Conservation (phyloP, 2,113 vertebrate genomes). For the Symphodus melops region DNA sequence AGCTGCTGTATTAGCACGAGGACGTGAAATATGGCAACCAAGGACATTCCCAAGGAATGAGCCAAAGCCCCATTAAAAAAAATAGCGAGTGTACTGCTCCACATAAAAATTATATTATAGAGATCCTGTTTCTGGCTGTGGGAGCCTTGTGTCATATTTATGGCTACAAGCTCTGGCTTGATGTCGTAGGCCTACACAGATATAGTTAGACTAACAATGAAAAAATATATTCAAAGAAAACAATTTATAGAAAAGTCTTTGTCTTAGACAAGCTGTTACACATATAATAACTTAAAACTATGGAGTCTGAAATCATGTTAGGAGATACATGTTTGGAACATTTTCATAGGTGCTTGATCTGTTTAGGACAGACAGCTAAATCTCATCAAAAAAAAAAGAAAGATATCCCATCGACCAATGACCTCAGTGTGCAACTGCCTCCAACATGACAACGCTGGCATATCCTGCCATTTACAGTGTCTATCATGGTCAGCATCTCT, state of each 20-base stretch:
- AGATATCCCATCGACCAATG: constrained; percentile 54
- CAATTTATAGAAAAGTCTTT: constrained; percentile 21
- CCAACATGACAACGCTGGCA: constrained; percentile 52
- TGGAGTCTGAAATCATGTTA: constrained; percentile 1
- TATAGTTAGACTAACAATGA: constrained; percentile 16
- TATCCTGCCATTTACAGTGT: constrained; percentile 59
- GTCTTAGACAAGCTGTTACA: constrained; percentile 44
- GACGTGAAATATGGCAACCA: constrained; percentile 28
- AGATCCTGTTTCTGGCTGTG: constrained; percentile 53
- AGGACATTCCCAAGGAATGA: constrained; percentile 49
- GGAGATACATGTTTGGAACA: no score
- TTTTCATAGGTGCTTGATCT: constrained; percentile 3
- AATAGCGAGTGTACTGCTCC: constrained; percentile 23
- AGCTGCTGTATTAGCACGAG: constrained; percentile 51
- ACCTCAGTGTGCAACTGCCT: constrained; percentile 73
- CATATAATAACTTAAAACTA: constrained; percentile 7
- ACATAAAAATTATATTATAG: constrained; percentile 31
- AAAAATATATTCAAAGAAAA: constrained; percentile 25
- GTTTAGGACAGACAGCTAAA: constrained; percentile 1
- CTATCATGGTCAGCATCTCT: constrained; percentile 41
- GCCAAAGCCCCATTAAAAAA: constrained; percentile 33
- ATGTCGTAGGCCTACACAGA: constrained; percentile 27
- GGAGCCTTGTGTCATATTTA: constrained; percentile 23
- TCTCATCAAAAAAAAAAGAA: constrained; percentile 1
- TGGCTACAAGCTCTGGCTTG: constrained; percentile 21